Base-by-base conservation (phyloP, 2,888 invertebrate genomes). In the Alviniconcha strummeri region DNA sequence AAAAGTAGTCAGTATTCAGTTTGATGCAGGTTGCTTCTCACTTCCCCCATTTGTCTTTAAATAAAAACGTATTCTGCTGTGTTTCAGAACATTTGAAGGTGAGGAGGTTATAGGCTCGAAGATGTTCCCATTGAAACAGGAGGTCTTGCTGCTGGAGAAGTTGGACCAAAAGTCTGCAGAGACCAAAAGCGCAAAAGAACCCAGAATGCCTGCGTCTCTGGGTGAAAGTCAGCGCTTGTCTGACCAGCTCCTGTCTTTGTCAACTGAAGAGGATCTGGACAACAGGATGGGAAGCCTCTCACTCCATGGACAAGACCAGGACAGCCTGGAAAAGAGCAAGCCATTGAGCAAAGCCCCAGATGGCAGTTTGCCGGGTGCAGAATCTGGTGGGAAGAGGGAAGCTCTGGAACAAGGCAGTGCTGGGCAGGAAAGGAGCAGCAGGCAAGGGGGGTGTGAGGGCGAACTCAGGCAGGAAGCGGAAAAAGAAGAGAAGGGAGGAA, bases 81-180 rank as follows among this genome's bases (percentile, higher is more conserved):
- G 60, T 78, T 64, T 7, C 86, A 90, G 90, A 17, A 89, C 90
- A 0, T 83, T 84, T 13, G 54, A 88, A 56, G 91, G 90, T n/a
- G 88, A 88, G 75, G 90, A 90, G 83, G 88, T 91, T 1, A 78
- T 90, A 57, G 84, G 88, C 1, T n/a, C 71, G 64, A 56, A 71
- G 2, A 80, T 84, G 17, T 76, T 80, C n/a, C 76, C 87, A 0
- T 82, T 88, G 75, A 88, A 85, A 55, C 64, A 83, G 36, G 90
- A 90, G 74, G 77, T 90, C 0, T 52, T 82, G 11, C 83, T 74
- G 72, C 84, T 90, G 54, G 84, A 88, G 55, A 89, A 87, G 67
- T 79, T 88, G 9, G 90, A 90, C 17, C 84, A 57, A 5, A 60
- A n/a, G 67, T 57, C n/a, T 17, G 36, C 52, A 13, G 56, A 19